Percentiles rank a stretch among this genome's conserved stretches.
Evolutionary conservation across 2,797 vertebrate genomes (phyloP).

Genomic region (Monodelphis domestica): DNA sequence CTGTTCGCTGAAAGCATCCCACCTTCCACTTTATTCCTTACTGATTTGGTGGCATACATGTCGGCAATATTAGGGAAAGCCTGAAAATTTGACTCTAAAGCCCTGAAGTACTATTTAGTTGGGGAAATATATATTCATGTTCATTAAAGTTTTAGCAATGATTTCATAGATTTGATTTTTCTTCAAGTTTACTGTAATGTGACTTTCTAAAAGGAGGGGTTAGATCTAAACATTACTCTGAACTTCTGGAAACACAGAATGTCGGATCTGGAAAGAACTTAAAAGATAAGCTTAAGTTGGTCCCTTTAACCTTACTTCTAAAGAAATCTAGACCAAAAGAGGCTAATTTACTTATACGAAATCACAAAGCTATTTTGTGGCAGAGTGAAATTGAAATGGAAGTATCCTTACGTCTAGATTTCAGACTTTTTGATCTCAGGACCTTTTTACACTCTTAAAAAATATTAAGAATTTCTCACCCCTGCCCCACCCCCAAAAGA

Average conservation of each 20-base stretch:
- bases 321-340: background rate
- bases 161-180: background rate
- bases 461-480: background rate
- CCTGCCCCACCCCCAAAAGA: background rate
- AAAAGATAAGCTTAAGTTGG: background rate
- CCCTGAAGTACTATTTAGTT: slow-evolving; percentile 10
- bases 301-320: background rate
- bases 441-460: background rate
- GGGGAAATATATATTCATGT: slow-evolving; percentile 5
- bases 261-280: background rate
- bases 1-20: slow-evolving; percentile 64
- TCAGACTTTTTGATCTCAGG: background rate
- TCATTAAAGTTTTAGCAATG: slow-evolving; percentile 12
- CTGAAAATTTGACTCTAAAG: slow-evolving; percentile 44
- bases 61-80: background rate
- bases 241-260: background rate
- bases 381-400: background rate
- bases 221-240: background rate
- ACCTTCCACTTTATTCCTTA: slow-evolving; percentile 10
- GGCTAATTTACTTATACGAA: background rate
- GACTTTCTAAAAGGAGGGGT: slow-evolving; percentile 24
- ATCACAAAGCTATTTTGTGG: background rate
- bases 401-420: background rate
- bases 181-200: slow-evolving; percentile 5
- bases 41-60: background rate